Percentiles rank a stretch among this genome's conserved stretches.
These are phyloP conservation scores for Eleginops maclovinus DNA, from an alignment of 2,113 vertebrate genomes.

Conservation along the genomic window DNA sequence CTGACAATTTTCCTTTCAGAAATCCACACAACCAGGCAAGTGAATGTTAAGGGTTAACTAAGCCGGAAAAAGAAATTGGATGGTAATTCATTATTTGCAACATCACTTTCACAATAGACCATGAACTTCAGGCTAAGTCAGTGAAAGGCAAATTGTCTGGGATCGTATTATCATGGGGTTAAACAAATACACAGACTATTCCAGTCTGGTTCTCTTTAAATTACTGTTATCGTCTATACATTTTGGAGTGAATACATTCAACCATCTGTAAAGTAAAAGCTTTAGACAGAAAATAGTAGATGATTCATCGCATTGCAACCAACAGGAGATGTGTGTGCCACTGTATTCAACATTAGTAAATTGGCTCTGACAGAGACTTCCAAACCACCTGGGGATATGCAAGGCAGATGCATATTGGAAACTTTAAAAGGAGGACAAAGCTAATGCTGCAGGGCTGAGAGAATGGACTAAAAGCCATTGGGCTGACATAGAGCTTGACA, in stretches of 20 bases:
- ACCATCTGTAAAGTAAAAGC: conserved; percentile 3
- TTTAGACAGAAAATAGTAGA: background rate
- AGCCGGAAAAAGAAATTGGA: background rate
- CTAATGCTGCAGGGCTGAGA: conserved; percentile 48
- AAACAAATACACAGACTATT: conserved; percentile 14
- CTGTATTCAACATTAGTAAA: conserved; percentile 31
- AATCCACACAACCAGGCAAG: conserved; percentile 27
- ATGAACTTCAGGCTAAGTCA: conserved; percentile 1
- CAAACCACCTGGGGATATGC: conserved; percentile 51
- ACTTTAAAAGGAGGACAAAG: conserved; percentile 60
- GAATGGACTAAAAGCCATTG: conserved; percentile 35
- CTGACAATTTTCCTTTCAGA: conserved; percentile 52
- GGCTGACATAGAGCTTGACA: conserved; percentile 47
- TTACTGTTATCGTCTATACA: background rate
- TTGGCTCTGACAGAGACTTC: conserved; percentile 31
- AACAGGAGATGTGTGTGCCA: conserved; percentile 10
- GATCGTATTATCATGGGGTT: conserved; percentile 17
- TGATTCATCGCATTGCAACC: conserved; percentile 35
- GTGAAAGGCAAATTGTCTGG: conserved; percentile 14
- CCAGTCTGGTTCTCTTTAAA: conserved; percentile 7
- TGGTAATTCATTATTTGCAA: conserved; percentile 29
- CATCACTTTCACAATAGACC: conserved; percentile 41
- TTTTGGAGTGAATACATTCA: background rate
- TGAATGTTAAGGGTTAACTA: conserved; percentile 47
- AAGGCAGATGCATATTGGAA: conserved; percentile 34